A percentile compares a stretch with the other conserved stretches of the same genome.
These are phyloP conservation scores for Eurytoma adleriae DNA, from an alignment of 2,888 invertebrate genomes.

Conservation along the genomic window DNA sequence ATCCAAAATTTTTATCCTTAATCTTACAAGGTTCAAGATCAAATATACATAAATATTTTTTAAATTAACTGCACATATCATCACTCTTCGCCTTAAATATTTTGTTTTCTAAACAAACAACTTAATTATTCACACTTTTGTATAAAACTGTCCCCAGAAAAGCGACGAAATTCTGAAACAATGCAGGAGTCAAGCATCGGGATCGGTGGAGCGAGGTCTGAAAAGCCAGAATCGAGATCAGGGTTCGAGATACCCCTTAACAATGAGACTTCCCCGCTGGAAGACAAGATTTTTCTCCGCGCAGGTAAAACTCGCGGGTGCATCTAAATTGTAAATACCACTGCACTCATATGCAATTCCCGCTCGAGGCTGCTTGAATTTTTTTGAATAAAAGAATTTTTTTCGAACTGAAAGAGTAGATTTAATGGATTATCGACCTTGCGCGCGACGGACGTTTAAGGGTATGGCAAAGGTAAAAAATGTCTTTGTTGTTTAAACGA, in stretches of 20 bases:
- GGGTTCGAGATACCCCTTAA: constrained; percentile 29
- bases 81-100: too few species aligned
- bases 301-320: background rate
- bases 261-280: background rate
- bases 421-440: too few species aligned
- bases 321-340: constrained; percentile 33
- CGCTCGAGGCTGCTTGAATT: background rate
- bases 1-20: too few species aligned
- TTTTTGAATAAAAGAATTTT: constrained; percentile 14
- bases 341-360: background rate
- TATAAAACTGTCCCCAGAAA: too few species aligned
- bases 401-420: background rate
- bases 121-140: background rate
- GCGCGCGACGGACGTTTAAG: too few species aligned
- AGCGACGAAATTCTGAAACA: background rate
- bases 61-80: too few species aligned
- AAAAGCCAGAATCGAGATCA: constrained; percentile 45
- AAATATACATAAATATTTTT: too few species aligned
- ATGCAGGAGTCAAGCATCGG: background rate
- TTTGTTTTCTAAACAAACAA: background rate
- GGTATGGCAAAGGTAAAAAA: too few species aligned
- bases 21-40: too few species aligned
- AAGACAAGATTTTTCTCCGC: background rate
- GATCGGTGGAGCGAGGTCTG: constrained; percentile 43
- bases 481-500: too few species aligned